A percentile compares a stretch with the other conserved stretches of the same genome.
Evolutionary conservation across 1,140 invertebrate genomes (phyloP).

Genomic region (Diuraphis noxia): DNA sequence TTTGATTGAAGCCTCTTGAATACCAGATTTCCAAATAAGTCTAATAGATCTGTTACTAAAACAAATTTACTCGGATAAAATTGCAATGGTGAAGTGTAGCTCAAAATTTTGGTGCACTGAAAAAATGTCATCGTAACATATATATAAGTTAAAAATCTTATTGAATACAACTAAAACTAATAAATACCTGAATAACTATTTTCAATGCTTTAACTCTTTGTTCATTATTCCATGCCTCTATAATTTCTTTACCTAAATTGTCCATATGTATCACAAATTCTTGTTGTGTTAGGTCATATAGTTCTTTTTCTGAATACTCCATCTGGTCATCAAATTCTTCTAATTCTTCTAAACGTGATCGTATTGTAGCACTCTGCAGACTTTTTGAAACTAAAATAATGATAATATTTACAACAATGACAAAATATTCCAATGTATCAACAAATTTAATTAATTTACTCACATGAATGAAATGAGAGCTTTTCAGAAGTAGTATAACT

Average conservation of each 20-base stretch:
- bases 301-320: constrained; percentile 69
- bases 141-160: not conserved
- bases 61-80: constrained; percentile 99
- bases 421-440: not conserved
- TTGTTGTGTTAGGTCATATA: constrained; percentile 86
- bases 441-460: constrained; percentile 57
- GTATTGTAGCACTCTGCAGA: constrained; percentile 76
- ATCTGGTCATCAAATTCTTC: constrained; percentile 93
- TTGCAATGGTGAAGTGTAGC: constrained; percentile 82
- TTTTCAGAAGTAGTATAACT: constrained; percentile 49
- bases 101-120: constrained; percentile 88
- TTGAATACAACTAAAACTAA: not conserved
- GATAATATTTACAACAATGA: constrained; percentile 50
- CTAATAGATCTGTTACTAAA: constrained; percentile 91
- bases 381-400: constrained; percentile 70
- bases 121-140: constrained; percentile 58
- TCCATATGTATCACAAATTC: constrained; percentile 89
- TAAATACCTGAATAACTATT: constrained; percentile 82
- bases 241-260: constrained; percentile 85
- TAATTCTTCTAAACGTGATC: constrained; percentile 87
- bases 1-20: constrained; percentile 84
- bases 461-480: constrained; percentile 22
- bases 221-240: constrained; percentile 87
- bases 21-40: constrained; percentile 92
- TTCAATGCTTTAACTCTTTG: constrained; percentile 94